These are phyloP conservation scores for Psilopsiagon aymara DNA, from an alignment of 2,113 vertebrate species.

Conservation along the genomic window DNA sequence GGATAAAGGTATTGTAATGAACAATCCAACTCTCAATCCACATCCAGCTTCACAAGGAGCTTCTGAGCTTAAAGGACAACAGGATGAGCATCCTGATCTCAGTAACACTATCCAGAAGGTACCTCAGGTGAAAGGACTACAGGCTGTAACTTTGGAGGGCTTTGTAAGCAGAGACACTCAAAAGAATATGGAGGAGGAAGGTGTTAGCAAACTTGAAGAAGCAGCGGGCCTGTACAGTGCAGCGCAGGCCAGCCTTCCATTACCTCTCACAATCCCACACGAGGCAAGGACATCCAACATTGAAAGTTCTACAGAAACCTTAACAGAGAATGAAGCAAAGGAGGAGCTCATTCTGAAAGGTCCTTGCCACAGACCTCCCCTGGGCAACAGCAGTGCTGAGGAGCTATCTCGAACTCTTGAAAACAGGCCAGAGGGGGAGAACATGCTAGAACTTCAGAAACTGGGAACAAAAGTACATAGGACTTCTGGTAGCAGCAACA, in stretches of 20 bases:
- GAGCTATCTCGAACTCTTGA: conserved; percentile 15
- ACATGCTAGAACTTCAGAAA: conserved; percentile 59
- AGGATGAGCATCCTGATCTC: not conserved
- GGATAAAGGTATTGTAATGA: not conserved
- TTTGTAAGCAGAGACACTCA: not conserved
- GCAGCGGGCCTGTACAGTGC: conserved; percentile 3
- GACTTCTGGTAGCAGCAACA: conserved; percentile 79
- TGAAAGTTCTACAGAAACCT: conserved; percentile 87
- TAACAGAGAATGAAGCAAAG: conserved; percentile 82
- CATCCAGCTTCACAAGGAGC: conserved; percentile 20
- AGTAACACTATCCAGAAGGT: conserved; percentile 7
- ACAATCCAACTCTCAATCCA: not conserved
- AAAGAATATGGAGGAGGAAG: not conserved
- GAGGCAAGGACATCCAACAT: conserved; percentile 78
- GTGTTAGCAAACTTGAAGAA: not conserved
- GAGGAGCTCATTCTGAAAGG: conserved; percentile 45
- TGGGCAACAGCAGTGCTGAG: conserved; percentile 20
- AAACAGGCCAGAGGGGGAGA: conserved; percentile 63
- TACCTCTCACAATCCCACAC: conserved; percentile 11
- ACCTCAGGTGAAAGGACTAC: conserved; percentile 3
- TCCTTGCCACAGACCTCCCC: conserved; percentile 38
- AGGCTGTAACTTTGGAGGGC: conserved; percentile 8
- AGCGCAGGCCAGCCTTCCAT: conserved; percentile 41
- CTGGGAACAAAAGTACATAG: conserved; percentile 70
- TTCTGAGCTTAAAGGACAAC: conserved; percentile 31